phyloP scores from a whole-genome alignment of 1,140 invertebrate species.

The Drosophila bocki region DNA sequence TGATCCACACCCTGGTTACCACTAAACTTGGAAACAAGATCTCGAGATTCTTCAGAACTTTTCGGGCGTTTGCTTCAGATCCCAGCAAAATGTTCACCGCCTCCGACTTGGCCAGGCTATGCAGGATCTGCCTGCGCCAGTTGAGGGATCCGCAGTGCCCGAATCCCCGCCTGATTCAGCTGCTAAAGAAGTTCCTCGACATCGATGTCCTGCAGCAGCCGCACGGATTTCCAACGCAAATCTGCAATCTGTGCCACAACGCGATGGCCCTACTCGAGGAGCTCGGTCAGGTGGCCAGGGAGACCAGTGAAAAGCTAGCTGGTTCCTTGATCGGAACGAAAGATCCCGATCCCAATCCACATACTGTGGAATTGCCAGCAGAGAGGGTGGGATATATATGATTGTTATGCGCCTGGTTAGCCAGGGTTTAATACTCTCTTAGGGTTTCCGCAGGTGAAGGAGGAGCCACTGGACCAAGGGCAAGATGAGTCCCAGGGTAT shows the following conservation, averaged over 20 bases:
- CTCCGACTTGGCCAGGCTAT: slow-evolving; percentile 67
- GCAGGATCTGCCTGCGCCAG: slow-evolving; percentile 71
- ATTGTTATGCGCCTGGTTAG: neutral
- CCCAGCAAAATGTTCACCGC: slow-evolving; percentile 57
- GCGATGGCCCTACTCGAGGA: slow-evolving; percentile 66
- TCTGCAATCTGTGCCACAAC: slow-evolving; percentile 72
- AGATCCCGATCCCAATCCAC: neutral
- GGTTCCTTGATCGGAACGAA: neutral
- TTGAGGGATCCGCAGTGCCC: slow-evolving; percentile 48
- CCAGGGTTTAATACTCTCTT: slow-evolving; percentile 26
- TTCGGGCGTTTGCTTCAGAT: slow-evolving; percentile 19
- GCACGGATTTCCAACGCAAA: slow-evolving; percentile 55
- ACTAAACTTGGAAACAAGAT: slow-evolving; percentile 7
- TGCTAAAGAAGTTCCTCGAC: slow-evolving; percentile 62
- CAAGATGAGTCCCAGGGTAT: neutral
- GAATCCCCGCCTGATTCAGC: slow-evolving; percentile 34
- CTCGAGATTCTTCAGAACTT: neutral
- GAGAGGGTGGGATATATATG: slow-evolving; percentile 24
- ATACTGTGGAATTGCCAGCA: neutral
- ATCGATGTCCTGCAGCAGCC: slow-evolving; percentile 65
- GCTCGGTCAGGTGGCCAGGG: slow-evolving; percentile 60
- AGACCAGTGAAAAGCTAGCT: slow-evolving; percentile 50
- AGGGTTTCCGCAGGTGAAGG: slow-evolving; percentile 54
- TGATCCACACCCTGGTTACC: slow-evolving; percentile 8
- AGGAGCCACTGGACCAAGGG: slow-evolving; percentile 48